phyloP scores from a whole-genome alignment of 2,888 invertebrate species.

The Philereme transversata region DNA sequence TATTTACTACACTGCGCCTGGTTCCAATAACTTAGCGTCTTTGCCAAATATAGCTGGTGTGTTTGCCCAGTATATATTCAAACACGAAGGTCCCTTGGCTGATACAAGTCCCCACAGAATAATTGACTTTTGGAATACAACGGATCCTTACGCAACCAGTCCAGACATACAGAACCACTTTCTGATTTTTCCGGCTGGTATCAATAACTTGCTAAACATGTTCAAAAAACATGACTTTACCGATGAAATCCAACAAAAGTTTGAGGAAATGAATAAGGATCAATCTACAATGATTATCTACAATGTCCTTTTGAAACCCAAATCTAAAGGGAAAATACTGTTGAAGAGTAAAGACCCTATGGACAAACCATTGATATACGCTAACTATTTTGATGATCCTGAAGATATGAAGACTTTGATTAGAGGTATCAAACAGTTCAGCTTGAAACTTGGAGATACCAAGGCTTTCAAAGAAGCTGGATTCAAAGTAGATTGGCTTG shows the following conservation, averaged over 20 bases:
- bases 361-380: conserved; percentile 85
- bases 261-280: conserved; percentile 52
- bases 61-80: conserved; percentile 72
- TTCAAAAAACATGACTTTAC: conserved; percentile 49
- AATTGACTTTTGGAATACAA: conserved; percentile 60
- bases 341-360: conserved; percentile 87
- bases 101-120: conserved; percentile 66
- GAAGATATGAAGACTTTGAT: conserved; percentile 75
- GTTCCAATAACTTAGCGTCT: conserved; percentile 47
- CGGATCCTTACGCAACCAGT: conserved; percentile 50
- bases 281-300: conserved; percentile 70
- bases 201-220: conserved; percentile 52
- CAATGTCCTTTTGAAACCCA: conserved; percentile 86
- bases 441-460: conserved; percentile 52
- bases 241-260: conserved; percentile 52
- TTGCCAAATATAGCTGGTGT: conserved; percentile 53
- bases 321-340: conserved; percentile 86
- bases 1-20: conserved; percentile 57
- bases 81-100: conserved; percentile 74
- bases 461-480: conserved; percentile 53
- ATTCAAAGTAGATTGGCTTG: conserved; percentile 58
- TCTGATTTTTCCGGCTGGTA: conserved; percentile 53
- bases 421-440: conserved; percentile 50
- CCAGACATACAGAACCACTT: conserved; percentile 65
- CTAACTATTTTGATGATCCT: conserved; percentile 85